phyloP scores from a whole-genome alignment of 2,888 invertebrate genomes.

The Cantharis flavilabris region DNA sequence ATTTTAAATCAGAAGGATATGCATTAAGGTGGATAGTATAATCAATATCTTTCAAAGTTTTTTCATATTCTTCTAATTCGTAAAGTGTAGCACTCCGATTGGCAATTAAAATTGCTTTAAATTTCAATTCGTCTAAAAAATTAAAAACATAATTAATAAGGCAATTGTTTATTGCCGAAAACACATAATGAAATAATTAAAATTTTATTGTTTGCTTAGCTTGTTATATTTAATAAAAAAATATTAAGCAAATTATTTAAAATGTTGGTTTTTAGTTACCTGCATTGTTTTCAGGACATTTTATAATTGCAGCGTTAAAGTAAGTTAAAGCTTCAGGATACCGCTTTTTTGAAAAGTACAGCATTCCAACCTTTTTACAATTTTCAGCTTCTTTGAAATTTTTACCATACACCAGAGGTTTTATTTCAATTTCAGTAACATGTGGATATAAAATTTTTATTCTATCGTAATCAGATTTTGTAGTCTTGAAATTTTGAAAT shows the following conservation, averaged over 20 bases:
- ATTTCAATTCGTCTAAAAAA: constrained; percentile 41
- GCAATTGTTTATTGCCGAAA: no score
- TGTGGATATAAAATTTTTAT: constrained; percentile 64
- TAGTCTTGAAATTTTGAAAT: constrained; percentile 58
- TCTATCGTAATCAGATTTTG: constrained; percentile 68
- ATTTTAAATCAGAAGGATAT: constrained; percentile 74
- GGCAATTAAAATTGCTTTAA: constrained; percentile 72
- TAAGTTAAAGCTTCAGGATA: constrained; percentile 69
- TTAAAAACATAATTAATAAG: background rate
- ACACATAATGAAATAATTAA: no score
- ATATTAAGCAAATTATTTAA: background rate
- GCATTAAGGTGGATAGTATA: constrained; percentile 64
- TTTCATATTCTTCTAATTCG: constrained; percentile 69
- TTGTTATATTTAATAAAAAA: no score
- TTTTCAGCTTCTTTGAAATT: constrained; percentile 63
- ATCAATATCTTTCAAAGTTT: constrained; percentile 72
- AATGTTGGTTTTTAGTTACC: constrained; percentile 58
- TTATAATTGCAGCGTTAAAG: constrained; percentile 72
- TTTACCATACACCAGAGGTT: constrained; percentile 58
- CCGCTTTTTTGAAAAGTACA: constrained; percentile 71
- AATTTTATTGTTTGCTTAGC: no score
- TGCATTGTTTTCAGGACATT: constrained; percentile 66
- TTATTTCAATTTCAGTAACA: constrained; percentile 47
- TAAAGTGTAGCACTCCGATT: constrained; percentile 83
- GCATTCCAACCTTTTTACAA: constrained; percentile 74